Percentiles rank a stretch among this genome's conserved stretches.
Evolutionary conservation across 2,797 vertebrate species (phyloP).

Genomic region (Gallirallus australis): DNA sequence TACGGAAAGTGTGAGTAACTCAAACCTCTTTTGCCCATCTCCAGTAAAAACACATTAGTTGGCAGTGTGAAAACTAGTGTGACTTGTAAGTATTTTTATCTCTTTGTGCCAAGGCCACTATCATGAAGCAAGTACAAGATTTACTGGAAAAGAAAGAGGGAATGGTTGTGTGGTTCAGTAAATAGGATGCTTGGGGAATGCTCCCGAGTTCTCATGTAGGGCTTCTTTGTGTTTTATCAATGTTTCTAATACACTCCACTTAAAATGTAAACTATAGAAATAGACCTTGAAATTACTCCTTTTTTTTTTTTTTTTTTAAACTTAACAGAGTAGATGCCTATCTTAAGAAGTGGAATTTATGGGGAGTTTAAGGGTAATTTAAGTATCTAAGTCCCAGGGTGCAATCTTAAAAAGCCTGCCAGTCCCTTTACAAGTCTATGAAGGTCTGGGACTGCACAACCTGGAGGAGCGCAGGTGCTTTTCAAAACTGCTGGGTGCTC

Average conservation of each 20-base stretch:
- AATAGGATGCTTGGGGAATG: not conserved
- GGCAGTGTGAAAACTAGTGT: not conserved
- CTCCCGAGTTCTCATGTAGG: not conserved
- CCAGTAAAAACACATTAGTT: not conserved
- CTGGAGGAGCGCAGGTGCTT: not conserved
- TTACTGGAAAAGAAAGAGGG: not conserved
- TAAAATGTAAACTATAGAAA: not conserved
- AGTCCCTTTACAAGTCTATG: not conserved
- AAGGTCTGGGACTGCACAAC: not conserved
- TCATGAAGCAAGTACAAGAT: not conserved
- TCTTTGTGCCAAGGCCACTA: not conserved
- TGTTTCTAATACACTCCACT: not conserved
- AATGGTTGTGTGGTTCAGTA: not conserved
- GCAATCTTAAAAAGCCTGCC: not conserved
- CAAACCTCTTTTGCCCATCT: not conserved
- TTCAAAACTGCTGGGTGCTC: not conserved
- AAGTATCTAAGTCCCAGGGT: not conserved
- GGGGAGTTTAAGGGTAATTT: not conserved
- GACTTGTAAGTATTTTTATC: not conserved
- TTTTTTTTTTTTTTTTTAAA: constrained; percentile 17
- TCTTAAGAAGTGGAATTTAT: not conserved
- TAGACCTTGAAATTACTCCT: not conserved
- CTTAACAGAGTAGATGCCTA: not conserved
- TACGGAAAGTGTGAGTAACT: not conserved
- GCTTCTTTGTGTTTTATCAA: not conserved